A percentile compares a stretch with the other conserved stretches of the same genome.
These are phyloP conservation scores for Cyanoderma ruficeps DNA, from an alignment of 2,113 vertebrate species.

Conservation along the genomic window DNA sequence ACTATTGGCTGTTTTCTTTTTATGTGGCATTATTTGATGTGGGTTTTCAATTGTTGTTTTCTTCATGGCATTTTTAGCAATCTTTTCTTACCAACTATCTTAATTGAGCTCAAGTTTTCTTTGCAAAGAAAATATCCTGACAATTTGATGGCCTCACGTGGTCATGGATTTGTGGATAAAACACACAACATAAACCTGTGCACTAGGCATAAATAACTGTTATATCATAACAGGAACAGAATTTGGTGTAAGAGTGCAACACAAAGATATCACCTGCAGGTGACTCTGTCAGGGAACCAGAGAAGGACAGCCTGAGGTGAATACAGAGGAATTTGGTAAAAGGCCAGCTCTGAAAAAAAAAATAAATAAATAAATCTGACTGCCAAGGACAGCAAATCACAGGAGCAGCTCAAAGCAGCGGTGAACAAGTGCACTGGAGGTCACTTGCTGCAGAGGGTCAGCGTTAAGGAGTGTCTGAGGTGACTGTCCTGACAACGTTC, in stretches of 20 bases:
- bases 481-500: background rate
- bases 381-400: background rate
- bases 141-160: background rate
- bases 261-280: background rate
- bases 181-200: background rate
- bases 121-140: background rate
- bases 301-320: background rate
- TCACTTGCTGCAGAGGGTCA: background rate
- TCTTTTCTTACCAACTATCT: background rate
- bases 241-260: background rate
- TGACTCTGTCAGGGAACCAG: background rate
- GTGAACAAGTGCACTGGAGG: background rate
- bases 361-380: background rate
- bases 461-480: background rate
- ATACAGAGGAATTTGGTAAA: background rate
- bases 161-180: background rate
- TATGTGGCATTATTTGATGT: background rate
- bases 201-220: background rate
- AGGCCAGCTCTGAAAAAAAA: background rate
- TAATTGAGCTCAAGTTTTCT: background rate
- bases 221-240: background rate
- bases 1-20: background rate
- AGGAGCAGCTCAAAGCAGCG: background rate
- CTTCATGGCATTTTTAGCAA: background rate
- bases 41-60: fast-evolving